phyloP scores from a whole-genome alignment of 2,888 invertebrate genomes.

The Melieria crassipennis region DNA sequence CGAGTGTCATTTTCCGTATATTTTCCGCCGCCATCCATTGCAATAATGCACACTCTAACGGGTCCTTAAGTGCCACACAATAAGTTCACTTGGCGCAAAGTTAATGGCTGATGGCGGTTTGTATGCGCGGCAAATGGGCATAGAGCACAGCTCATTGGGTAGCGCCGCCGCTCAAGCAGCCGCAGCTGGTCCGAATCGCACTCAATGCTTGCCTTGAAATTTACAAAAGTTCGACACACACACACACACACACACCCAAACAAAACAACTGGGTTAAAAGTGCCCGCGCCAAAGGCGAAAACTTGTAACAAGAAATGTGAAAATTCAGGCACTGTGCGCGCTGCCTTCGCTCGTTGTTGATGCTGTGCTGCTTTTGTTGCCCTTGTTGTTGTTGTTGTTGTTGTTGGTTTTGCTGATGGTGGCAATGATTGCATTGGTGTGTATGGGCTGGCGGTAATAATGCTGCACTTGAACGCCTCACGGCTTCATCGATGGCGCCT shows the following conservation, averaged over 20 bases:
- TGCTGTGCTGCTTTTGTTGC: background rate
- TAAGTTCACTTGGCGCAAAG: constrained; percentile 44
- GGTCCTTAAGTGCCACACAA: constrained; percentile 33
- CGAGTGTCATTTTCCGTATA: background rate
- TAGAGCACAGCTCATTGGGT: constrained; percentile 1
- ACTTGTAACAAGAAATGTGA: too few relatives aligned
- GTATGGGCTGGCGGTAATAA: too few relatives aligned
- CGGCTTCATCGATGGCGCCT: too few relatives aligned
- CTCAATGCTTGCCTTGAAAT: constrained; percentile 17
- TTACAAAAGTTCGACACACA: background rate
- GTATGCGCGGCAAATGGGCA: background rate
- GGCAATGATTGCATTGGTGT: too few relatives aligned
- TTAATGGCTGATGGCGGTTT: constrained; percentile 41
- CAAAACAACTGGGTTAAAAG: too few relatives aligned
- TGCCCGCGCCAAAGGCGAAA: too few relatives aligned
- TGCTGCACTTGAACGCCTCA: too few relatives aligned
- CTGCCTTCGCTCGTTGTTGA: background rate
- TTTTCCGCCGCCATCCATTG: background rate
- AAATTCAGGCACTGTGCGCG: too few relatives aligned
- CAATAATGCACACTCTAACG: constrained; percentile 21
- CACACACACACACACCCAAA: background rate
- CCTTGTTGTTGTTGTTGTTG: constrained; percentile 16
- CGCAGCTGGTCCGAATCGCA: background rate
- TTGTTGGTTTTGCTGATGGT: background rate
- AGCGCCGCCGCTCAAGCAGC: background rate